Conservation (phyloP, 2,888 invertebrate genomes). For the Plebejus anna region DNA sequence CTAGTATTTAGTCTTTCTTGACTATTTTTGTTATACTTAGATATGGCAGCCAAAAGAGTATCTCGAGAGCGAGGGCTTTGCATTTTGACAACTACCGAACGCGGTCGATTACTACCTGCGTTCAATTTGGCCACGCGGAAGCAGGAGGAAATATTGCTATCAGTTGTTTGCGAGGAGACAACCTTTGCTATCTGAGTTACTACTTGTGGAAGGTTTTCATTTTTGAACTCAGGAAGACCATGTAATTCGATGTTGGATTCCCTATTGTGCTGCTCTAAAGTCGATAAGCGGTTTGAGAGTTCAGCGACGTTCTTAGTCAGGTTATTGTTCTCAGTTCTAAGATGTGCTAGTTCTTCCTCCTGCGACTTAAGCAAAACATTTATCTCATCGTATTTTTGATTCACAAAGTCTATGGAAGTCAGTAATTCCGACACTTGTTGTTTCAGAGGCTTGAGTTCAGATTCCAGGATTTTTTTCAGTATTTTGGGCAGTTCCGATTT, state of each 20-base stretch:
- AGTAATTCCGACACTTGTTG: background rate
- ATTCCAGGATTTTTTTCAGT: background rate
- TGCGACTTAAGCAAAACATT: background rate
- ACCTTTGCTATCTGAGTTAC: conserved; percentile 8
- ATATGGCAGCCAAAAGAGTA: background rate
- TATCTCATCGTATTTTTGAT: conserved; percentile 16
- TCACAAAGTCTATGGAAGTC: background rate
- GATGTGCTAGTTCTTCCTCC: background rate
- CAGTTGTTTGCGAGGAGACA: background rate
- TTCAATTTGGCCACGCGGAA: background rate
- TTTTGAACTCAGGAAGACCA: conserved; percentile 17
- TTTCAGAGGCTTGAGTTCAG: background rate
- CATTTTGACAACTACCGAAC: background rate
- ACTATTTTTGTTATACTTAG: background rate
- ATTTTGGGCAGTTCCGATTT: conserved; percentile 16
- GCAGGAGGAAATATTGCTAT: background rate
- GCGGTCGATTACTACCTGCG: background rate
- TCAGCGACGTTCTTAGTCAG: background rate
- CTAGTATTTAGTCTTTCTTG: background rate
- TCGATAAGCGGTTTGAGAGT: background rate
- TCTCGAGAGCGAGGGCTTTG: background rate
- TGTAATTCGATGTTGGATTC: conserved; percentile 18
- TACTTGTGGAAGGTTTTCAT: conserved; percentile 17
- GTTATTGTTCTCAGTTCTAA: background rate
- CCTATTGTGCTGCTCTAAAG: conserved; percentile 2